Base-by-base conservation (phyloP, 2,888 invertebrate genomes). In the Gryllus longicercus region DNA sequence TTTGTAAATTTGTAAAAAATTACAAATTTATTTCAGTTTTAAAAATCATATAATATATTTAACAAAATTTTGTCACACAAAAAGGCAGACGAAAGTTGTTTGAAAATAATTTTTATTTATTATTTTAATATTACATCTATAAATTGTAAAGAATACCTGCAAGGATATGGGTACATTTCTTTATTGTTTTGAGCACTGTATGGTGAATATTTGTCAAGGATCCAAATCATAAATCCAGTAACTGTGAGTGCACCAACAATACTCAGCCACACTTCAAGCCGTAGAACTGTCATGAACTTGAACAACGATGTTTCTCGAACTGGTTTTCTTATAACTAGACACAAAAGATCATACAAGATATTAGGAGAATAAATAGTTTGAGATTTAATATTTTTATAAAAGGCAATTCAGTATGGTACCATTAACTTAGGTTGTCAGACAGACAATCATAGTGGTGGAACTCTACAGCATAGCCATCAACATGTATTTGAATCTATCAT, bases 231-330 rank as follows among this genome's bases (percentile, higher is more conserved):
- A 81, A 96, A 89, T 0, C 95, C 96, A 0, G 96, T 96, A 0
- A 94, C 89, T 0, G 94, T 89, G 23, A 96, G 86, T 0, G 96
- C 95, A 0, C 92, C 96, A 3, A 96, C 92, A 81, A 97, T 96
- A 84, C 95, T 95, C 14, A 95, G 86, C 96, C 96, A 96, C 1
- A 97, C 96, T 86, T 96, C 96, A 0, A 94, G 88, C 3, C 94
- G 91, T 10, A 97, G 89, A 0, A 97, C 97, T 0, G 96, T 96
- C 95, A 96, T 96, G 88, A 97, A 97, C 87, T 96, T 96, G 87
- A 97, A 96, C 0, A 96, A 88, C 0, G 96, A 95, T 0, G 95
- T 94, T 86, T 94, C 93, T 0, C 93, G 90, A 0, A 92, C 90
- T 0, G 95, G 95, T 84, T 96, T 95, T 10, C 96, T 90, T 87